These are phyloP conservation scores for Lepidonotus clava DNA, from an alignment of 2,888 invertebrate genomes.

Conservation along the genomic window DNA sequence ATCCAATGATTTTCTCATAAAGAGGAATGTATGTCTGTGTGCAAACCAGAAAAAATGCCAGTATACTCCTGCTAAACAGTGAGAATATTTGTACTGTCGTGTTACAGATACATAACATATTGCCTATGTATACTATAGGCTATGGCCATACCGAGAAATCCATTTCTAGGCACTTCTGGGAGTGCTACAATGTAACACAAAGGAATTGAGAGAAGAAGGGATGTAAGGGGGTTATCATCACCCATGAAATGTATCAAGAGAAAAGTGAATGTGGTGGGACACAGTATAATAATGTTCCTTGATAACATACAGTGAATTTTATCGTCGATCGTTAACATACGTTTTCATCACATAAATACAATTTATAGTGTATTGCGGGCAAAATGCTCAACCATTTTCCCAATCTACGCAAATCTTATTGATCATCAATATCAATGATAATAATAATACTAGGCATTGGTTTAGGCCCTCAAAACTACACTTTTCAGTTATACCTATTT, in stretches of 20 bases:
- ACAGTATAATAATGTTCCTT: too few species aligned
- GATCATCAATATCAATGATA: background rate
- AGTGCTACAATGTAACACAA: background rate
- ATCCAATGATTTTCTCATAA: background rate
- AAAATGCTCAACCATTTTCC: background rate
- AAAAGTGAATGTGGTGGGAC: background rate
- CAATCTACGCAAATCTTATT: too few species aligned
- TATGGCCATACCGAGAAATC: background rate
- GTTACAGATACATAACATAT: background rate
- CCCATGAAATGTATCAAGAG: background rate
- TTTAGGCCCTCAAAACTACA: background rate
- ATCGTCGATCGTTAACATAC: background rate
- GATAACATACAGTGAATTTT: background rate
- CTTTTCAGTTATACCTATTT: background rate
- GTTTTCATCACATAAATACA: conserved; percentile 7
- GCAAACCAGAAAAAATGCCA: background rate
- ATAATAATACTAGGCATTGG: conserved; percentile 11
- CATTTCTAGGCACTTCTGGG: background rate
- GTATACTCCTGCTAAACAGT: background rate
- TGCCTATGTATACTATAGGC: background rate
- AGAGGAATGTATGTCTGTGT: background rate
- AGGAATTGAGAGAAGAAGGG: background rate
- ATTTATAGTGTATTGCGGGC: background rate
- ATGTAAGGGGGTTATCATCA: background rate
- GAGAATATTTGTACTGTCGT: background rate